phyloP scores from a whole-genome alignment of 2,797 vertebrate genomes.

The Smutsia temminckii region DNA sequence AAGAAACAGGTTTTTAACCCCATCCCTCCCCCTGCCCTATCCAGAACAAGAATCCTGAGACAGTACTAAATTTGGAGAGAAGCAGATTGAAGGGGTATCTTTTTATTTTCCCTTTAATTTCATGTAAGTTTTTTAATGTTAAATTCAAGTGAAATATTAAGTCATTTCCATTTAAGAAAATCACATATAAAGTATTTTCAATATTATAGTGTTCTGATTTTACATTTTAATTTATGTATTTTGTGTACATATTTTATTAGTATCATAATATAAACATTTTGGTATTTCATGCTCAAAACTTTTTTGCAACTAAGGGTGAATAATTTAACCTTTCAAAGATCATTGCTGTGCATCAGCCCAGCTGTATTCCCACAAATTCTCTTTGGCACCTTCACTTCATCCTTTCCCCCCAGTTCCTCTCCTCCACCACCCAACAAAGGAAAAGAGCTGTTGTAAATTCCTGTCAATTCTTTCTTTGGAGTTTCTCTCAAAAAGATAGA shows the following conservation, averaged over 20 bases:
- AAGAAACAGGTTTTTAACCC: not conserved
- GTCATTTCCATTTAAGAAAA: not conserved
- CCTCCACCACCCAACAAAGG: not conserved
- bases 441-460: not conserved
- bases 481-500: not conserved
- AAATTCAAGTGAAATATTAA: not conserved
- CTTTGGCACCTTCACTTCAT: not conserved
- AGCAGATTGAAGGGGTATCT: not conserved
- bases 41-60: not conserved
- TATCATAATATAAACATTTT: not conserved
- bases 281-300: not conserved
- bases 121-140: not conserved
- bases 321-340: not conserved
- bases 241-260: not conserved
- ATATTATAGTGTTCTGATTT: not conserved
- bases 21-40: not conserved
- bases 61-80: not conserved
- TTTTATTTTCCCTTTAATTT: slow-evolving; percentile 10
- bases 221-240: not conserved
- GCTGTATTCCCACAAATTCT: not conserved
- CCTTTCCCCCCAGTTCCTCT: not conserved
- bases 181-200: not conserved
- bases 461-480: not conserved
- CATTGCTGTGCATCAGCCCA: not conserved
- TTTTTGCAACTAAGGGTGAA: not conserved